Evolutionary conservation across 1,140 invertebrate genomes (phyloP).

Genomic region (Delia radicum): DNA sequence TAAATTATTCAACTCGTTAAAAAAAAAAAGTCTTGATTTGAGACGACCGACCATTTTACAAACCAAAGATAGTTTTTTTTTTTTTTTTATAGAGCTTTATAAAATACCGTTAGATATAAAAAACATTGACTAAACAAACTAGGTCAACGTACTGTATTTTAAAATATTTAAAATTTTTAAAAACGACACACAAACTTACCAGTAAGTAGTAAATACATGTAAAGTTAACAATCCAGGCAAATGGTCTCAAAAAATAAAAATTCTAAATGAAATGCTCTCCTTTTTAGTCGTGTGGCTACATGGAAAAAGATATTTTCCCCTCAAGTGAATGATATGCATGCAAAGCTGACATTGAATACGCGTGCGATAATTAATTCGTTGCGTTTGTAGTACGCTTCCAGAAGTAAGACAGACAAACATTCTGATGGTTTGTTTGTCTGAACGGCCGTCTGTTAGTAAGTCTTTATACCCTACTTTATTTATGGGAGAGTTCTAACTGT

Average conservation of each 20-base stretch:
- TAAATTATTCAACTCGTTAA: constrained; percentile 20
- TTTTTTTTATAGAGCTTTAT: neutral
- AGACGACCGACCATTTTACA: neutral
- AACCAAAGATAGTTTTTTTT: neutral
- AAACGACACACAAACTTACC: neutral
- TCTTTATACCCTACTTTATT: no score
- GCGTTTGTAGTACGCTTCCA: constrained; percentile 3
- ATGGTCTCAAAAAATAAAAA: neutral
- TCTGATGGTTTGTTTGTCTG: neutral
- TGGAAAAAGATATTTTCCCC: neutral
- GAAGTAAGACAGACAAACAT: neutral
- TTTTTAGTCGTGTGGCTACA: neutral
- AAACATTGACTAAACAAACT: constrained; percentile 14
- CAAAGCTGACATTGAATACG: constrained; percentile 32
- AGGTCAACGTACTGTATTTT: constrained; percentile 4
- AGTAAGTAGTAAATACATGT: neutral
- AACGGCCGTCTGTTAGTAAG: neutral
- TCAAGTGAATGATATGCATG: constrained; percentile 25
- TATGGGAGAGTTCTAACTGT: no score
- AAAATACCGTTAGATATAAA: constrained; percentile 19
- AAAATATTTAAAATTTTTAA: constrained; percentile 22
- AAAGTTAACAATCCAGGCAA: neutral
- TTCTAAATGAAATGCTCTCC: neutral
- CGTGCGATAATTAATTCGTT: constrained; percentile 33
- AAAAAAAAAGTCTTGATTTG: no score